These are phyloP conservation scores for Sialis lutaria DNA, from an alignment of 2,888 invertebrate species.

Conservation along the genomic window DNA sequence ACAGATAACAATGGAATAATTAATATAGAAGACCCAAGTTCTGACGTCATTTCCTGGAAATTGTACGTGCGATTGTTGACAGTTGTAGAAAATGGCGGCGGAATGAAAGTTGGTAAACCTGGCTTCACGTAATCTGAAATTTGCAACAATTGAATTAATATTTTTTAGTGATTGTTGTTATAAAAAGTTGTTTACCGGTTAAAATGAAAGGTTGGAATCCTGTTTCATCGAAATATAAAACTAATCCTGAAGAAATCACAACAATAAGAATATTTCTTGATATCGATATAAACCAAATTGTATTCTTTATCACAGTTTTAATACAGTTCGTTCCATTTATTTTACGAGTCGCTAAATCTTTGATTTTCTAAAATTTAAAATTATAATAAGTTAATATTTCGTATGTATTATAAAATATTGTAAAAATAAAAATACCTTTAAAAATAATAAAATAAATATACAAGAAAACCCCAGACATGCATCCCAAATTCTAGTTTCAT, in stretches of 20 bases:
- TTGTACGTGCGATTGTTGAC: constrained; percentile 34
- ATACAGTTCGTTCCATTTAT: constrained; percentile 24
- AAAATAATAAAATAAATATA: constrained; percentile 46
- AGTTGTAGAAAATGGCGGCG: constrained; percentile 48
- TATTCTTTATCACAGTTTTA: constrained; percentile 31
- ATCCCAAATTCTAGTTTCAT: constrained; percentile 53
- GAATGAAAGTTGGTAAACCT: constrained; percentile 43
- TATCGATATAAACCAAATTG: constrained; percentile 55
- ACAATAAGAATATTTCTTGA: constrained; percentile 63
- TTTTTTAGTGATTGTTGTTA: background rate
- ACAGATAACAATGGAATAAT: constrained; percentile 50
- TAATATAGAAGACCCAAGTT: constrained; percentile 43
- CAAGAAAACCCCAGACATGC: constrained; percentile 48
- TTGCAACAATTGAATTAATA: constrained; percentile 1
- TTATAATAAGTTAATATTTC: constrained; percentile 3
- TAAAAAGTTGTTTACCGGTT: constrained; percentile 29
- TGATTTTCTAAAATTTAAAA: constrained; percentile 3
- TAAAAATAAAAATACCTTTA: constrained; percentile 34
- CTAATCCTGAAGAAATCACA: constrained; percentile 44
- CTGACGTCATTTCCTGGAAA: constrained; percentile 37
- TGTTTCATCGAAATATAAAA: constrained; percentile 43
- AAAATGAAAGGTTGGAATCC: constrained; percentile 42
- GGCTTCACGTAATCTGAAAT: constrained; percentile 45
- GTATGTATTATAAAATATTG: background rate
- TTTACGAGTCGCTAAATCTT: constrained; percentile 22